These are phyloP conservation scores for Furcula furcula DNA, from an alignment of 2,888 invertebrate genomes.

Conservation along the genomic window DNA sequence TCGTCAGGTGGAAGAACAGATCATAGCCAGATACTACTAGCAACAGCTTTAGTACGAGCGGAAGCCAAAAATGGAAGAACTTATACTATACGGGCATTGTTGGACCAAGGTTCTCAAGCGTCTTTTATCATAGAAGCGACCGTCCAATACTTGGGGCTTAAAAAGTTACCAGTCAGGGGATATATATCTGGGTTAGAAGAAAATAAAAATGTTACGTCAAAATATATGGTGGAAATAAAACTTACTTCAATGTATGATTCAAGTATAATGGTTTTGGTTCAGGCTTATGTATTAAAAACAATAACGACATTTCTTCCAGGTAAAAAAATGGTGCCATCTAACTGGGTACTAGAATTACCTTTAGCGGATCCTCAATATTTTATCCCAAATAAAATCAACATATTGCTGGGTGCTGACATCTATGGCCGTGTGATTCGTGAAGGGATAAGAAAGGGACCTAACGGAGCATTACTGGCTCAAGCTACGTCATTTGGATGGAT, in stretches of 20 bases:
- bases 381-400: constrained; percentile 1
- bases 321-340: not conserved
- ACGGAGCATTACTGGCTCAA: not conserved
- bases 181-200: not conserved
- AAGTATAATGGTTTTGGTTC: not conserved
- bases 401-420: too few relatives aligned
- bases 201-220: not conserved
- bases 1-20: not conserved
- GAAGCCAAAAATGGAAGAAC: not conserved
- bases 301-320: not conserved
- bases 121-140: not conserved
- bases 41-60: not conserved
- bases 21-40: not conserved
- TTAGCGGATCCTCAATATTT: not conserved
- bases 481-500: not conserved
- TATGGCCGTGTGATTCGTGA: not conserved
- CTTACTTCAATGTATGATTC: constrained; percentile 1
- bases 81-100: not conserved
- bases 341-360: not conserved
- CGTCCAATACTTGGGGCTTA: not conserved
- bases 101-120: not conserved
- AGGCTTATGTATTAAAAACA: constrained; percentile 3
- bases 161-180: not conserved
- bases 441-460: not conserved
- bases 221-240: not conserved